A percentile compares a stretch with the other conserved stretches of the same genome.
phyloP scores from a whole-genome alignment of 2,888 invertebrate genomes.

The Dyspetes luteomarginatus region DNA sequence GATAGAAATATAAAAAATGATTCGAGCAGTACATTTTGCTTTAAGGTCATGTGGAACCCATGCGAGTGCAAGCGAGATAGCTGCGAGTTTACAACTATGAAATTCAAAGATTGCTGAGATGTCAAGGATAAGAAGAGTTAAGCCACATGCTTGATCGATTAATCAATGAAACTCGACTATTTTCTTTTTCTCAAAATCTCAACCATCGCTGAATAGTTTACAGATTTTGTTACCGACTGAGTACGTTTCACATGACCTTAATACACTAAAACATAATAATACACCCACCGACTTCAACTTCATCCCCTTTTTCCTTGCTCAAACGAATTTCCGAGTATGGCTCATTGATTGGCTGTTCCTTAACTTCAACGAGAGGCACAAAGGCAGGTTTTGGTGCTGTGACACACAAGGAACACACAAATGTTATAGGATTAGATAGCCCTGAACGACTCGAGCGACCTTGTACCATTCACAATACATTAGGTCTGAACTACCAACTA shows the following conservation, averaged over 20 bases:
- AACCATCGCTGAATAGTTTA: too few relatives aligned
- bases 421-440: slow-evolving; percentile 55
- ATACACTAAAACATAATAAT: too few relatives aligned
- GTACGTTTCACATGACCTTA: too few relatives aligned
- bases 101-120: too few relatives aligned
- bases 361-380: slow-evolving; percentile 75
- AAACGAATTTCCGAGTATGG: slow-evolving; percentile 83
- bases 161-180: too few relatives aligned
- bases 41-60: too few relatives aligned
- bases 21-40: not conserved
- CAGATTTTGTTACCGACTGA: too few relatives aligned
- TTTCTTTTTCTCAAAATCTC: too few relatives aligned
- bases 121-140: too few relatives aligned
- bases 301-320: slow-evolving; percentile 80
- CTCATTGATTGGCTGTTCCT: slow-evolving; percentile 75
- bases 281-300: slow-evolving; percentile 81
- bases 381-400: slow-evolving; percentile 82
- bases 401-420: slow-evolving; percentile 60
- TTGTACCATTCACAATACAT: slow-evolving; percentile 34
- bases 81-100: too few relatives aligned
- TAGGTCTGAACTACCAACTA: not conserved
- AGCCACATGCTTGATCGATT: too few relatives aligned
- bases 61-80: too few relatives aligned
- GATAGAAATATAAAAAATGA: not conserved
- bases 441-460: not conserved